Evolutionary conservation across 1,140 invertebrate species (phyloP).

Genomic region (Globodera rostochiensis): DNA sequence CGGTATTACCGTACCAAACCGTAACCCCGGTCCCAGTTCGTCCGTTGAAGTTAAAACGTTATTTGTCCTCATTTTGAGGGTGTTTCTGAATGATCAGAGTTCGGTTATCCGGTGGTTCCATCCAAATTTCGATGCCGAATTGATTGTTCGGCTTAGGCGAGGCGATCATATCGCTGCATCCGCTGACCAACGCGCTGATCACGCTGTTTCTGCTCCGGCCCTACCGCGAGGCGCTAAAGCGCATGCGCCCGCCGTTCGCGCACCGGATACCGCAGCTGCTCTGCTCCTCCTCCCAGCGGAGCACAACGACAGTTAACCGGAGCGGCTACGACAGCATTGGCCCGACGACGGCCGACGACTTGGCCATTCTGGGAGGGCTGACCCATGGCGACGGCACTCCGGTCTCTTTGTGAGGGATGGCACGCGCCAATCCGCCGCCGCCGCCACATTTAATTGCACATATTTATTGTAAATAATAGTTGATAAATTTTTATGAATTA

Average conservation of each 20-base stretch:
- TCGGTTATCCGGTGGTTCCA: too few relatives aligned
- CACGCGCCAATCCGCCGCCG: too few relatives aligned
- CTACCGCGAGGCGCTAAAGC: slow-evolving; percentile 48
- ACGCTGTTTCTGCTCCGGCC: slow-evolving; percentile 54
- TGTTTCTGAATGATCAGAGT: too few relatives aligned
- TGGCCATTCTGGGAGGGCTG: background rate
- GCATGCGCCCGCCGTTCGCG: slow-evolving; percentile 21
- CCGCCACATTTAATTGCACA: background rate
- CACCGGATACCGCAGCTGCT: background rate
- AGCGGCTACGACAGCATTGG: slow-evolving; percentile 10
- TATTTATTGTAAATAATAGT: background rate
- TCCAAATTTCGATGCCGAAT: too few relatives aligned
- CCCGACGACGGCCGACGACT: background rate
- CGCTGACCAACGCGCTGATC: slow-evolving; percentile 56
- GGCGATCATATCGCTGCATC: slow-evolving; percentile 47
- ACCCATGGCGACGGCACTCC: background rate
- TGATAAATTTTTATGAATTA: slow-evolving; percentile 7
- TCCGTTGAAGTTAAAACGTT: too few relatives aligned
- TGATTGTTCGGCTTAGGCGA: background rate
- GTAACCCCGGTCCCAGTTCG: too few relatives aligned
- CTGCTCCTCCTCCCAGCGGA: background rate
- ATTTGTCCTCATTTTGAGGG: too few relatives aligned
- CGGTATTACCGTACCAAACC: too few relatives aligned
- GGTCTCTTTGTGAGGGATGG: background rate
- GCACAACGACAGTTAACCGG: background rate